Conservation (phyloP, 1,140 invertebrate species). For the Scaptomyza graminum region DNA sequence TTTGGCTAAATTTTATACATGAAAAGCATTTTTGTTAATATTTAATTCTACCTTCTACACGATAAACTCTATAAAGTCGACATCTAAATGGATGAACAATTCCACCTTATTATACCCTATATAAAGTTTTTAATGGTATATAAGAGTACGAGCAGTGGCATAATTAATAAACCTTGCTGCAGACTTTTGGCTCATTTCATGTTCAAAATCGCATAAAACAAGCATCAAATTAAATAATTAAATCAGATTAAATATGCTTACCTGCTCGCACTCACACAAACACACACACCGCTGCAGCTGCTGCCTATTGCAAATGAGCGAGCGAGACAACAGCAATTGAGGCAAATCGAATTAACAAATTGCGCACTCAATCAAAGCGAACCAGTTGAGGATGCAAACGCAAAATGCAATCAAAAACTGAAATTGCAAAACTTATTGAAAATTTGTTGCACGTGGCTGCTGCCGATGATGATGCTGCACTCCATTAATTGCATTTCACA, state of each 20-base stretch:
- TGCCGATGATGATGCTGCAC: slow-evolving; percentile 15
- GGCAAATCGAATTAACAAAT: slow-evolving; percentile 74
- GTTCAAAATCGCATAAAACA: slow-evolving; percentile 45
- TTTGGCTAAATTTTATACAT: no score
- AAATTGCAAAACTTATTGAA: slow-evolving; percentile 67
- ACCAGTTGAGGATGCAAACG: slow-evolving; percentile 26
- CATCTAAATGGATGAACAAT: no score
- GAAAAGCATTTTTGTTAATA: no score
- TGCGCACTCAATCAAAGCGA: slow-evolving; percentile 70
- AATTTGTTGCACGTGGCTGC: slow-evolving; percentile 46
- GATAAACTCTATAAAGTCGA: not conserved
- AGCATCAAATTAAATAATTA: slow-evolving; percentile 76
- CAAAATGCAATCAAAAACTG: slow-evolving; percentile 67
- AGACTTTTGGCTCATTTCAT: slow-evolving; percentile 30
- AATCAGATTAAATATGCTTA: slow-evolving; percentile 66
- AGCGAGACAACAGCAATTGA: slow-evolving; percentile 31
- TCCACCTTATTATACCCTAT: not conserved
- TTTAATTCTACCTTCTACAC: no score
- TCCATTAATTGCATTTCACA: slow-evolving; percentile 55
- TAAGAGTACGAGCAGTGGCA: slow-evolving; percentile 1
- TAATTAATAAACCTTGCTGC: slow-evolving; percentile 45
- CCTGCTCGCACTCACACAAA: slow-evolving; percentile 30
- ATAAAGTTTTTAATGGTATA: not conserved
- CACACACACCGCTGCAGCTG: slow-evolving; percentile 2
- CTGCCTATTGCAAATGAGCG: not conserved